A percentile compares a stretch with the other conserved stretches of the same genome.
Evolutionary conservation across 2,797 vertebrate species (phyloP).

Genomic region (Rhynchotus rufescens): DNA sequence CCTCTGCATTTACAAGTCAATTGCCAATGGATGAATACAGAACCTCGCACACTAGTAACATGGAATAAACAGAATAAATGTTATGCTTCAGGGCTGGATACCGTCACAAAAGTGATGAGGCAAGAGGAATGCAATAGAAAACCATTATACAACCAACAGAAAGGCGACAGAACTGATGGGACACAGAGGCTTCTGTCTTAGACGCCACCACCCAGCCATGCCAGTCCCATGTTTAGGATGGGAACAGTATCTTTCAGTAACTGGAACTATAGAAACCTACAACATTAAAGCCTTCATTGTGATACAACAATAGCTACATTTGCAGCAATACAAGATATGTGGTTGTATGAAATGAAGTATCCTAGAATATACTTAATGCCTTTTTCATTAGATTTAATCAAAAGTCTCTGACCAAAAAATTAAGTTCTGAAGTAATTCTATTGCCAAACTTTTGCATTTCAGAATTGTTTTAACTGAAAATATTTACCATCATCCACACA

Average conservation of each 20-base stretch:
- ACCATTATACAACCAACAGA: neutral
- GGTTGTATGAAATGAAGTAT: neutral
- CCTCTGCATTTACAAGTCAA: neutral
- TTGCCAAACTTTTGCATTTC: neutral
- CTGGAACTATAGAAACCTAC: neutral
- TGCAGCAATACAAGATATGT: neutral
- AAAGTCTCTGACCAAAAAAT: conserved; percentile 38
- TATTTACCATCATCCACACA: neutral
- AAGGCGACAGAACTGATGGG: neutral
- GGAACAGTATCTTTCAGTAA: neutral
- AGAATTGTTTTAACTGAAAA: neutral
- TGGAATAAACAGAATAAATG: neutral
- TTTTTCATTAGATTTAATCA: neutral
- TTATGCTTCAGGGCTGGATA: neutral
- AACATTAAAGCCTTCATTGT: neutral
- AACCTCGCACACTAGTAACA: neutral
- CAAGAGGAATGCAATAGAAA: neutral
- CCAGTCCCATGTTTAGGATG: neutral
- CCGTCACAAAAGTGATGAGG: neutral
- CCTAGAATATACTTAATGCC: neutral
- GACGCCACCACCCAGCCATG: no score
- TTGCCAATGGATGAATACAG: neutral
- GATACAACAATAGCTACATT: neutral
- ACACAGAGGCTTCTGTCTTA: neutral
- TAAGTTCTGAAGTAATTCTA: conserved; percentile 31